Conservation (phyloP, 2,888 invertebrate genomes). For the Campopleginae sp. region DNA sequence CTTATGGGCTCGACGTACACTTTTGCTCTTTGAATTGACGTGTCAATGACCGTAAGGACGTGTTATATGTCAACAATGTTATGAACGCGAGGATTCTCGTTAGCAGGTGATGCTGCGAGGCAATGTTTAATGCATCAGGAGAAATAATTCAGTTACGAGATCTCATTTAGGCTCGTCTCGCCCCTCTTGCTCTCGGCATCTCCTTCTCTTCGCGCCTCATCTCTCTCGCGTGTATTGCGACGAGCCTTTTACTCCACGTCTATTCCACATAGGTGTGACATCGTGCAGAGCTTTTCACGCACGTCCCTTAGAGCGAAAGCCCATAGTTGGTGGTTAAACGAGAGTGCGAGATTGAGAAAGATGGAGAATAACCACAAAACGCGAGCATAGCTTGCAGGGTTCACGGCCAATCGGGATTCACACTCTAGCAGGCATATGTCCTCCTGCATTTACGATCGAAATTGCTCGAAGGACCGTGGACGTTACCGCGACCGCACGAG, state of each 20-base stretch:
- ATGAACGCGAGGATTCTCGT: conserved; percentile 44
- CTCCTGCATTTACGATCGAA: conserved; percentile 56
- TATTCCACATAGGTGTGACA: neutral
- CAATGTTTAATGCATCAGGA: conserved; percentile 48
- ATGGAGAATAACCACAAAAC: conserved; percentile 32
- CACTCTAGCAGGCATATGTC: conserved; percentile 27
- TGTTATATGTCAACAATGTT: conserved; percentile 12
- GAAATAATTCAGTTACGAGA: conserved; percentile 75
- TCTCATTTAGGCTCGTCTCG: conserved; percentile 66
- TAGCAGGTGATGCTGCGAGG: conserved; percentile 16
- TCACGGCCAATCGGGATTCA: conserved; percentile 59
- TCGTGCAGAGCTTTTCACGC: conserved; percentile 16
- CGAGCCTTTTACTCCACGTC: too few relatives aligned
- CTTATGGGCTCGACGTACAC: neutral
- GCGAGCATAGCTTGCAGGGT: conserved; percentile 26
- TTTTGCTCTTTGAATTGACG: neutral
- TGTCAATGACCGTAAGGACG: neutral
- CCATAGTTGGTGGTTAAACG: conserved; percentile 10
- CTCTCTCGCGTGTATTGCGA: neutral
- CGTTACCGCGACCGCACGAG: conserved; percentile 41
- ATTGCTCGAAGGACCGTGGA: conserved; percentile 32
- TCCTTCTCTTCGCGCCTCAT: neutral
- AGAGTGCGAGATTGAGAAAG: neutral
- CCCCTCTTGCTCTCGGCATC: conserved; percentile 1
- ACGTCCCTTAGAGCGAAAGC: neutral